Percentiles rank a stretch among this genome's conserved stretches.
phyloP scores from a whole-genome alignment of 2,113 vertebrate species.

The Thermophis baileyi region DNA sequence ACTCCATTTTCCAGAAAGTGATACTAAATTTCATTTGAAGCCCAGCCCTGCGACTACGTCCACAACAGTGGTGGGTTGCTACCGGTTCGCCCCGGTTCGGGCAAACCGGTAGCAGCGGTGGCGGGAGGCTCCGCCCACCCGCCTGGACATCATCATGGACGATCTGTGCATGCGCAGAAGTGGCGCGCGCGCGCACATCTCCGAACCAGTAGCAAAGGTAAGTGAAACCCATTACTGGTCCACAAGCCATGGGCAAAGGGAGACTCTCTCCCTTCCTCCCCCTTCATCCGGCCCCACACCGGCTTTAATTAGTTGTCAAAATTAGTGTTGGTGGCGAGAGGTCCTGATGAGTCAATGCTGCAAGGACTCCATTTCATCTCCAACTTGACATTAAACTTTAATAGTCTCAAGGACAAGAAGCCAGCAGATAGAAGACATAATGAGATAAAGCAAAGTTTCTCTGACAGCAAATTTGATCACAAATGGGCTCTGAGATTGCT shows the following conservation, averaged over 20 bases:
- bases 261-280: not conserved
- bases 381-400: slow-evolving; percentile 82
- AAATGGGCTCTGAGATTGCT: slow-evolving; percentile 81
- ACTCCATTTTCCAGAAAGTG: not conserved
- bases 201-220: no score
- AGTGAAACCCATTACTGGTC: not conserved
- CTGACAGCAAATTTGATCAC: slow-evolving; percentile 83
- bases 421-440: slow-evolving; percentile 81
- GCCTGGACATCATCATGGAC: no score
- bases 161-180: no score
- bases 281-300: slow-evolving; percentile 32
- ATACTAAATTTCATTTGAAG: not conserved
- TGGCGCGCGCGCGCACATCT: no score
- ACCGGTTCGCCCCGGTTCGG: no score
- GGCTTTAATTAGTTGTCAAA: slow-evolving; percentile 71
- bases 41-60: not conserved
- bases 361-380: slow-evolving; percentile 79
- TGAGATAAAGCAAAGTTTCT: slow-evolving; percentile 83
- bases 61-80: not conserved
- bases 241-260: slow-evolving; percentile 29
- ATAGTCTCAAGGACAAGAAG: slow-evolving; percentile 83
- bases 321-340: slow-evolving; percentile 65
- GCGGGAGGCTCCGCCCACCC: no score
- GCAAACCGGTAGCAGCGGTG: no score
- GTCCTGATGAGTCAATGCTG: slow-evolving; percentile 76